Evolutionary conservation across 2,113 vertebrate species (phyloP).

Genomic region (Vombatus ursinus): DNA sequence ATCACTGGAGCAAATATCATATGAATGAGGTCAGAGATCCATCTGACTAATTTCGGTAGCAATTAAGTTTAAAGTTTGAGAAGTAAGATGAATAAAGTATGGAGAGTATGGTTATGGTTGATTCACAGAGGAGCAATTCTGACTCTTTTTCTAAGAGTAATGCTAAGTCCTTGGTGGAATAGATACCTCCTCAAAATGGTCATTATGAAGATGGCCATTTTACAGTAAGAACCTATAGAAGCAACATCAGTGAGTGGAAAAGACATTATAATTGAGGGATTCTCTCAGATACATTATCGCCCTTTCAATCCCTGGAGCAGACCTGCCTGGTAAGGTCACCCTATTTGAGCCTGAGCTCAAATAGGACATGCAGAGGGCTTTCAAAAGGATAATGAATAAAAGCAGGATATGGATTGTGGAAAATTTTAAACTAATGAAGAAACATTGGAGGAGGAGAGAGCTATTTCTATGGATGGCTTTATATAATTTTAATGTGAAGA

Average conservation of each 20-base stretch:
- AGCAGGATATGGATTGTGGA: not conserved
- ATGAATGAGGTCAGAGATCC: not conserved
- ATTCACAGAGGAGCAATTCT: not conserved
- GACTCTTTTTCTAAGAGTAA: not conserved
- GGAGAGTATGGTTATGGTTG: not conserved
- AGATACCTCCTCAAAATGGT: not conserved
- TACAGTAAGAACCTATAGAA: not conserved
- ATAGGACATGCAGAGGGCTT: not conserved
- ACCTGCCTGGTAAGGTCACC: not conserved
- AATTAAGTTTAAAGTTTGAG: not conserved
- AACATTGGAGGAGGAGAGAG: not conserved
- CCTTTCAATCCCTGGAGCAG: constrained; percentile 11
- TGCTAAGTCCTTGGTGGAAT: not conserved
- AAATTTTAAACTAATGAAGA: not conserved
- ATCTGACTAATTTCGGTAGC: not conserved
- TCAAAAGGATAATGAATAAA: not conserved
- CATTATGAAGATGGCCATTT: not conserved
- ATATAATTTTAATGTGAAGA: not conserved
- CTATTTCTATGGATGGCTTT: not conserved
- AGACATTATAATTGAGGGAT: not conserved
- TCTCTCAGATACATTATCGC: not conserved
- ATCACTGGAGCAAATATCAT: not conserved
- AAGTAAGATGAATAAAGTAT: not conserved
- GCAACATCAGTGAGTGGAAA: not conserved
- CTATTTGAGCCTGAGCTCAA: not conserved